Percentiles rank a stretch among this genome's conserved stretches.
These are phyloP conservation scores for Cichladusa arquata DNA, from an alignment of 2,113 vertebrate species.

Conservation along the genomic window DNA sequence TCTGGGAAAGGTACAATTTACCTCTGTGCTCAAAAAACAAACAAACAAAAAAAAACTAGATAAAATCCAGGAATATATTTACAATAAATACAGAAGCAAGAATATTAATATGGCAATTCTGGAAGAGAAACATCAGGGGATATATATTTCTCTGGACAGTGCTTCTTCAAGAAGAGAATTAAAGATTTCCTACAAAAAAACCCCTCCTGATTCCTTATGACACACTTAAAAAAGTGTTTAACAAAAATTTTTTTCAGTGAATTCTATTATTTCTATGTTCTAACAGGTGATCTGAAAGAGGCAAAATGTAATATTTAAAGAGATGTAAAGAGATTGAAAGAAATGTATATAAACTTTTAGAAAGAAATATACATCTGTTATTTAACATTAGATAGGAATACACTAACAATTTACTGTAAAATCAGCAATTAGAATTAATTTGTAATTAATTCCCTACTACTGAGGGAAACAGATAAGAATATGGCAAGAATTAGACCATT, in stretches of 20 bases:
- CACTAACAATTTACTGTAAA: not conserved
- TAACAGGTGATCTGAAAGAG: not conserved
- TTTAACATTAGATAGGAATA: not conserved
- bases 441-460: not conserved
- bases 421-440: not conserved
- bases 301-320: not conserved
- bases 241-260: not conserved
- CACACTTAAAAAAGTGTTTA: not conserved
- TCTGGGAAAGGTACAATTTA: not conserved
- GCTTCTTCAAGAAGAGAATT: not conserved
- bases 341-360: not conserved
- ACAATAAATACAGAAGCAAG: not conserved
- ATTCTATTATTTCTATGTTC: not conserved
- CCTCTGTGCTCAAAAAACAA: not conserved
- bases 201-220: not conserved
- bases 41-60: not conserved
- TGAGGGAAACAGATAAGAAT: not conserved
- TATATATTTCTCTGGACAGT: not conserved
- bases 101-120: not conserved
- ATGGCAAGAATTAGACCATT: not conserved
- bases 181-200: fast-evolving
- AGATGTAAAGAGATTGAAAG: not conserved
- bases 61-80: not conserved
- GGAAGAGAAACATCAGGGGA: not conserved
- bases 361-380: not conserved